Conservation (phyloP, 2,888 invertebrate species). For the Eucriotettix oculatus region DNA sequence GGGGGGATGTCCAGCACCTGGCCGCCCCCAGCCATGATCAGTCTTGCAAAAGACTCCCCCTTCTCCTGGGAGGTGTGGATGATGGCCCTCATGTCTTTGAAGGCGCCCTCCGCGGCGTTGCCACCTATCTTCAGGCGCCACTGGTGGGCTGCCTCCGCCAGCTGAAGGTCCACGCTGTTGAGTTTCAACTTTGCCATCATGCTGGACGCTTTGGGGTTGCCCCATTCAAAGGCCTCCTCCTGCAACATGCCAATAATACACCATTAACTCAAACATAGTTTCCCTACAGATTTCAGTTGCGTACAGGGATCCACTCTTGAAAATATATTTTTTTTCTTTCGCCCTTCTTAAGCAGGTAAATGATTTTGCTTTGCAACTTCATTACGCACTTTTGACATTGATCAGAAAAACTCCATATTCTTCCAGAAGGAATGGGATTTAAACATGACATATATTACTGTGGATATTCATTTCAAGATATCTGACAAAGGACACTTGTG, state of each 20-base stretch:
- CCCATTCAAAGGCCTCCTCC: constrained; percentile 78
- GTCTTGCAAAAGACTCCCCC: constrained; percentile 42
- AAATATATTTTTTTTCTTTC: too few species aligned
- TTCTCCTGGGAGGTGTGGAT: constrained; percentile 41
- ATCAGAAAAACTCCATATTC: too few species aligned
- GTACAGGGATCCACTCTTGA: too few species aligned
- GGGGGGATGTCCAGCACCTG: constrained; percentile 34
- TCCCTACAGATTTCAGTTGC: too few species aligned
- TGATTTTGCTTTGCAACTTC: too few species aligned
- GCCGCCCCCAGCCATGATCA: constrained; percentile 67
- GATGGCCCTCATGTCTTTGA: constrained; percentile 34
- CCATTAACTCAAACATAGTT: too few species aligned
- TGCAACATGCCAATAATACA: constrained; percentile 25
- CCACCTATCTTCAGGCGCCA: constrained; percentile 45
- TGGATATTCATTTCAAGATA: too few species aligned
- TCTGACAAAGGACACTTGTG: too few species aligned
- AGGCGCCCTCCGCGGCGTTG: constrained; percentile 26
- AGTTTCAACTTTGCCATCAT: background rate
- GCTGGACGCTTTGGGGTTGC: constrained; percentile 37
- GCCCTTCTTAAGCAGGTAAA: too few species aligned
- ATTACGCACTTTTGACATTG: too few species aligned
- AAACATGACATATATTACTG: too few species aligned
- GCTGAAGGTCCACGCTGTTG: constrained; percentile 11
- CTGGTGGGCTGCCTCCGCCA: constrained; percentile 23
- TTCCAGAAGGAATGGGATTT: too few species aligned